Evolutionary conservation across 2,797 vertebrate species (phyloP).

Genomic region (Anguilla obscura): DNA sequence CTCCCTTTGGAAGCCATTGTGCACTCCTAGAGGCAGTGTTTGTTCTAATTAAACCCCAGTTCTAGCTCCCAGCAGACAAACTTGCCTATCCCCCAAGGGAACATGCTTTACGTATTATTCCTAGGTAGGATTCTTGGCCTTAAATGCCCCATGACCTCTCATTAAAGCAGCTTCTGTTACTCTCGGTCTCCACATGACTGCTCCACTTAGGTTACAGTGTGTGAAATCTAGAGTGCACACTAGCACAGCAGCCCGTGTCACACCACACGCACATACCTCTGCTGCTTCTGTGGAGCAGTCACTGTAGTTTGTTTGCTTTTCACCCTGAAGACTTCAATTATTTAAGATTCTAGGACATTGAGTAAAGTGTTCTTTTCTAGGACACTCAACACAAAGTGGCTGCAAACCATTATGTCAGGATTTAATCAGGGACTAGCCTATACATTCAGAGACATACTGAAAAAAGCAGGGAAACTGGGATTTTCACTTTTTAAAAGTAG

Average conservation of each 20-base stretch:
- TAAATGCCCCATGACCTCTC: slow-evolving; percentile 11
- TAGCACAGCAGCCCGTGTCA: not conserved
- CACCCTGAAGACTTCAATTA: not conserved
- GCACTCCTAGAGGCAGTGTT: not conserved
- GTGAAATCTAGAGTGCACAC: not conserved
- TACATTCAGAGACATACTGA: not conserved
- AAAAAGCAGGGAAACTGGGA: not conserved
- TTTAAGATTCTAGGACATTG: not conserved
- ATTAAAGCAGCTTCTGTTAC: slow-evolving; percentile 13
- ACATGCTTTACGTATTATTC: slow-evolving; percentile 11
- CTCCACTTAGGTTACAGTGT: not conserved
- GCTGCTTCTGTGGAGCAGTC: not conserved
- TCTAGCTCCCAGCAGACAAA: not conserved
- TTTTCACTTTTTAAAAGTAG: not conserved
- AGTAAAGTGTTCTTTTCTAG: not conserved
- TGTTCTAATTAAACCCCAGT: slow-evolving; percentile 12
- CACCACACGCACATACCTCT: not conserved
- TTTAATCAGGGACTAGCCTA: not conserved
- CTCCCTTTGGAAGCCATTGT: slow-evolving; percentile 2
- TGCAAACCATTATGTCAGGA: not conserved
- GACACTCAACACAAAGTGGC: not conserved
- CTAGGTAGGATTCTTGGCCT: not conserved
- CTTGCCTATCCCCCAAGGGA: not conserved
- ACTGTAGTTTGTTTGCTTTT: slow-evolving; percentile 4
- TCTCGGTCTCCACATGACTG: not conserved